Base-by-base conservation (phyloP, 2,888 invertebrate species). In the Napeogenes inachia region DNA sequence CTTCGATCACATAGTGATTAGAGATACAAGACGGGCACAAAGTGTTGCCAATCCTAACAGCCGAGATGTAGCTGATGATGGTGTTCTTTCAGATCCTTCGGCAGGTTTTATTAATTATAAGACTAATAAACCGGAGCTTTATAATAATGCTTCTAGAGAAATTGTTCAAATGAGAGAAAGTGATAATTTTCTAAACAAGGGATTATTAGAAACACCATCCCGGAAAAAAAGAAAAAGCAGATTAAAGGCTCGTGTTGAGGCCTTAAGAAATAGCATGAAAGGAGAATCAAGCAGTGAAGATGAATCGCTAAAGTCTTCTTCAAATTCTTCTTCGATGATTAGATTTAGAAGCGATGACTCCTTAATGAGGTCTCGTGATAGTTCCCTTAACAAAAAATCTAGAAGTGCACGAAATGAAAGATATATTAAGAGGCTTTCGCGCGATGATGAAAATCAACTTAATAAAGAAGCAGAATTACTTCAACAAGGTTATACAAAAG, bases 391-490 rank as follows among this genome's bases (percentile, higher is more conserved):
- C 75, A 92, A 93, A 70, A 92, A 92, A 73, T 93, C 94, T 38
- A 90, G 96, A 61, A 92, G 93, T 33, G 95, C 96, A 0, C 91
- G 96, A 72, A 96, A 95, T 59, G 96, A 96, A 78, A 91, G 96
- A 60, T 95, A 96, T 75, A 93, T 95, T 61, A 95, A 95, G 75
- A 91, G 96, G 60, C 82, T 95, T 69, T 95, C 94, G 13, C 91
- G 93, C 63, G 95, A 95, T 70, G 94, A 94, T 46, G 94, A 94
- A 75, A 85, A 87, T 65, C 87, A 89, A 69, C 75, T 91, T 5
- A 91, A 91, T 65, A 89, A 89, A 74, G 93, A 93, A 83, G 89
- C 91, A 32, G 90, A 91, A 71, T 70, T 91, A 62, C 71, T 91
- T 59, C 90, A 91, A 66, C 91, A 89, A 76, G 91, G 91, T 45